Conservation (phyloP, 2,113 vertebrate species). For the Lipotes vexillifer region DNA sequence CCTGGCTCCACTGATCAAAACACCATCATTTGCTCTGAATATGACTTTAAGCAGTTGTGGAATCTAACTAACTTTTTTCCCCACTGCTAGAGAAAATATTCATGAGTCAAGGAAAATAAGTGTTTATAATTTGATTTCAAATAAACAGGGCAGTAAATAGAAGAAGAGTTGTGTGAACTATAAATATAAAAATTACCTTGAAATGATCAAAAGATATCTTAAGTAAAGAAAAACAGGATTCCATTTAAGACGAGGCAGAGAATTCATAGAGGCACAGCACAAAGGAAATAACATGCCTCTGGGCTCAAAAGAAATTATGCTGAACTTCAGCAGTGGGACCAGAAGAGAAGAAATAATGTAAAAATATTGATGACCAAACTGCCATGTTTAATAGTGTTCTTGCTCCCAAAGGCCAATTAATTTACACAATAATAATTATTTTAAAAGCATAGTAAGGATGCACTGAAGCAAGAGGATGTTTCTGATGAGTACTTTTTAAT, state of each 20-base stretch:
- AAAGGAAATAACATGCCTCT: neutral
- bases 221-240: neutral
- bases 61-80: neutral
- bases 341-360: constrained; percentile 14
- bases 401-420: neutral
- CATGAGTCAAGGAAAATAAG: neutral
- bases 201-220: neutral
- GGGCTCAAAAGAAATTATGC: neutral
- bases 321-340: neutral
- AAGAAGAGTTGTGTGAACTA: neutral
- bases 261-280: neutral
- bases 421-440: neutral
- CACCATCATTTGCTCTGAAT: neutral
- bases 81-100: neutral
- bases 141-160: neutral
- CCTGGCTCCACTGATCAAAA: neutral
- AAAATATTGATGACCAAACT: neutral
- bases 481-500: neutral
- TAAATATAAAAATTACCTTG: neutral
- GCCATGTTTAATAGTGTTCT: neutral
- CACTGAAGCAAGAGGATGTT: neutral
- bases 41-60: neutral
- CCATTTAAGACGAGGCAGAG: neutral
- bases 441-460: neutral
- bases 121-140: neutral